A percentile compares a stretch with the other conserved stretches of the same genome.
These are phyloP conservation scores for Neoaliturus tenellus DNA, from an alignment of 2,888 invertebrate species.

Conservation along the genomic window DNA sequence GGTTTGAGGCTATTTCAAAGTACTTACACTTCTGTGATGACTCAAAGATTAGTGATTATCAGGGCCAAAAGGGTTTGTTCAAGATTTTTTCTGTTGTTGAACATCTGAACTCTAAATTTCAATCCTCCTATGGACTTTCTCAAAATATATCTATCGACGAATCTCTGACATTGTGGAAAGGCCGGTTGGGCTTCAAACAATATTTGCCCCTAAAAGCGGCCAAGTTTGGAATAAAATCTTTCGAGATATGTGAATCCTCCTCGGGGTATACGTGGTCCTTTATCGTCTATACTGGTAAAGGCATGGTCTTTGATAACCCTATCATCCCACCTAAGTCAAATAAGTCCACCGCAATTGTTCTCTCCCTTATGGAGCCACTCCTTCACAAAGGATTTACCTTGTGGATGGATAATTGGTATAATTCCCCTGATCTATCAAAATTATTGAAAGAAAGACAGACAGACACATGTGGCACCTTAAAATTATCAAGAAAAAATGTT, in stretches of 20 bases:
- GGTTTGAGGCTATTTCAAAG: neutral
- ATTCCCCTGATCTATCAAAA: neutral
- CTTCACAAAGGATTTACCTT: neutral
- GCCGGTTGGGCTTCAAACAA: neutral
- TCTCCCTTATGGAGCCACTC: neutral
- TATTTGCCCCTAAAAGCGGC: neutral
- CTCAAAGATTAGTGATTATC: neutral
- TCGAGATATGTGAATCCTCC: slow-evolving; percentile 14
- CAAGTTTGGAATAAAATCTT: slow-evolving; percentile 18
- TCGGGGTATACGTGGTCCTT: slow-evolving; percentile 12
- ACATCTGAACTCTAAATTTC: neutral
- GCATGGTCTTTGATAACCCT: neutral
- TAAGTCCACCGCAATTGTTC: neutral
- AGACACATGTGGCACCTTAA: slow-evolving; percentile 26
- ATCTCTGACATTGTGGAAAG: neutral
- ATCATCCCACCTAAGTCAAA: neutral
- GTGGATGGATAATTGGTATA: neutral
- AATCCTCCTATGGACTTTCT: neutral
- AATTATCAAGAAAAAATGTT: slow-evolving; percentile 1
- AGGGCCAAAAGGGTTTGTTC: neutral
- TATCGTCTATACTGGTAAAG: neutral
- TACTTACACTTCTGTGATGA: neutral
- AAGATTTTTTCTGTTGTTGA: neutral
- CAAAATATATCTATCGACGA: slow-evolving; percentile 11
- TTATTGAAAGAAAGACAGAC: neutral